Base-by-base conservation (phyloP, 2,113 vertebrate genomes). In the Gymnogyps californianus region DNA sequence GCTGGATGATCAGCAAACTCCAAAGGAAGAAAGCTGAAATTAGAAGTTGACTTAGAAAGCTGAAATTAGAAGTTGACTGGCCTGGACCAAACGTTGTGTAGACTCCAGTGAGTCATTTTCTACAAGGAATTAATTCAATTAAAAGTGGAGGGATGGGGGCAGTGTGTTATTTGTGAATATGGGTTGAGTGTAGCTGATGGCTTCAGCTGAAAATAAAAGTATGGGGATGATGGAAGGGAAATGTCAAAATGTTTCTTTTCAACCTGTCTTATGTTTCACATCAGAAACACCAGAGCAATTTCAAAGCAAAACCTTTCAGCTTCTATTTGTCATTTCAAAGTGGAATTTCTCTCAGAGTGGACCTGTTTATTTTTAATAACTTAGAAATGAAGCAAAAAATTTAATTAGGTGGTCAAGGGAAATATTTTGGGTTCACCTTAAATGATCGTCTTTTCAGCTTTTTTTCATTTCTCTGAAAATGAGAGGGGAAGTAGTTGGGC, bases 221-320 rank as follows among this genome's bases (percentile, higher is more conserved):
- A 28, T 57, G 54, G 46, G 25, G 21, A 87, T 93, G 93, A 95
- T 77, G 92, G 95, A 96, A 95, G 46, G 81, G 90, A 93, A 93
- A 94, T 80, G 95, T 96, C 90, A 94, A 87, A 96, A 95, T 69
- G 57, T 65, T 95, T 90, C 92, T 90, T 94, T 91, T 90, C 90
- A 96, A 74, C 87, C 46, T 86, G 78, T 93, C 95, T 79, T 49
- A 29, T 61, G 66, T 96, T 96, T 96, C 92, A 85, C 87, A 69
- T 93, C 78, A 88, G 91, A 80, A 91, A 72, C 84, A 88, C 82
- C 82, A 62, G 87, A 67, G 82, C 66, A 16, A 72, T 91, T 95
- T 94, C 84, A 90, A 90, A 96, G 78, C 49, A 80, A 91, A 94
- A 80, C 31, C 83, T 93, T 88, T 90, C 93, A 61, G 62, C 34